These are phyloP conservation scores for Drosophila lacertosa DNA, from an alignment of 1,140 invertebrate species.

Conservation along the genomic window DNA sequence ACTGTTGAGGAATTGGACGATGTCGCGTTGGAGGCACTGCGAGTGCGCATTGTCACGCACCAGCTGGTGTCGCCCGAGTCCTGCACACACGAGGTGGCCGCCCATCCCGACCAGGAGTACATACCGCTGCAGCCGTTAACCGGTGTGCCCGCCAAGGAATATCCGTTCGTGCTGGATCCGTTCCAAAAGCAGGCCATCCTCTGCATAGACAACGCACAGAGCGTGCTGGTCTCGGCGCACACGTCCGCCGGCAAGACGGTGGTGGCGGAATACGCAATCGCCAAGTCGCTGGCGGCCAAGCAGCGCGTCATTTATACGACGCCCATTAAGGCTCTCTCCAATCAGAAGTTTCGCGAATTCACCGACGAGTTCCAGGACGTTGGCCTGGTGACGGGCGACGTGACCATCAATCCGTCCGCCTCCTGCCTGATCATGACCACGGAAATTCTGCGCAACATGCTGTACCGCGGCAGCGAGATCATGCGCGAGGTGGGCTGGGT, in stretches of 20 bases:
- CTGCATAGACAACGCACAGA: conserved; percentile 99
- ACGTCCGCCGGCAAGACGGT: conserved; percentile 99
- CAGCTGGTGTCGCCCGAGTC: conserved; percentile 94
- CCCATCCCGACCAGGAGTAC: conserved; percentile 94
- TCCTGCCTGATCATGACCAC: conserved; percentile 99
- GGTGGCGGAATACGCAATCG: conserved; percentile 95
- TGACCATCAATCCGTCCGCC: conserved; percentile 99
- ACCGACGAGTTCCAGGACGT: conserved; percentile 99
- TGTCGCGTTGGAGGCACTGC: conserved; percentile 71
- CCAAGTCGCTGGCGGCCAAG: conserved; percentile 87
- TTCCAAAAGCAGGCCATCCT: conserved; percentile 99
- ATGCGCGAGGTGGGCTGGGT: conserved; percentile 99
- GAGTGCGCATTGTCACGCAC: conserved; percentile 91
- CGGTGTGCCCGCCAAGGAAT: conserved; percentile 94
- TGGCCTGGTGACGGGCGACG: conserved; percentile 99
- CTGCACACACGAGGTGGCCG: conserved; percentile 96
- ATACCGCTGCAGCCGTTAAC: conserved; percentile 87
- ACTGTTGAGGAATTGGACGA: conserved; percentile 59
- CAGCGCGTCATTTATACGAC: conserved; percentile 99
- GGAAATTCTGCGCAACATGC: conserved; percentile 99
- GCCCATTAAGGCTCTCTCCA: conserved; percentile 99
- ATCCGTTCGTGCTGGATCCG: conserved; percentile 97
- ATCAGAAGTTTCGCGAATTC: conserved; percentile 99
- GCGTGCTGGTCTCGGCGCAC: conserved; percentile 98
- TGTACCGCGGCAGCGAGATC: conserved; percentile 98